A percentile compares a stretch with the other conserved stretches of the same genome.
These are phyloP conservation scores for Phyllotreta striolata DNA, from an alignment of 2,888 invertebrate species.

Conservation along the genomic window DNA sequence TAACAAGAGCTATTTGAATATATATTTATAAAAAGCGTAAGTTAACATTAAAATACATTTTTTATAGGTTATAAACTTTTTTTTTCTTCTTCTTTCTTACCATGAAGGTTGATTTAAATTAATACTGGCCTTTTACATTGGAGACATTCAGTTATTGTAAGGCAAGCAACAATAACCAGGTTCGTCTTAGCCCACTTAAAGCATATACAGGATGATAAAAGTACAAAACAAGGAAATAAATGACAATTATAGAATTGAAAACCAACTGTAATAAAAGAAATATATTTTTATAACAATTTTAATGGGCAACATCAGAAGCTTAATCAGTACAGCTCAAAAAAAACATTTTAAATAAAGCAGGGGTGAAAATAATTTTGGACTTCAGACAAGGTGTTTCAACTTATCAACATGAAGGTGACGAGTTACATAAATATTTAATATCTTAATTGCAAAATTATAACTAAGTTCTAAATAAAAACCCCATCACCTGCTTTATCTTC, in stretches of 20 bases:
- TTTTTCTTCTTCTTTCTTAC: too few species aligned
- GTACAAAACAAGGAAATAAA: too few species aligned
- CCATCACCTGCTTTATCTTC: slow-evolving; percentile 54
- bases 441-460: slow-evolving; percentile 48
- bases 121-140: too few species aligned
- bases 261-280: slow-evolving; percentile 34
- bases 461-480: slow-evolving; percentile 51
- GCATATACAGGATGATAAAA: too few species aligned
- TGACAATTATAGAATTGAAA: slow-evolving; percentile 13
- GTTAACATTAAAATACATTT: too few species aligned
- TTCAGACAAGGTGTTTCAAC: slow-evolving; percentile 50
- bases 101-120: too few species aligned
- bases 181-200: too few species aligned
- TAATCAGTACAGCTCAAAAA: slow-evolving; percentile 54
- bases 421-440: slow-evolving; percentile 47
- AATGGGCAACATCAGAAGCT: slow-evolving; percentile 57
- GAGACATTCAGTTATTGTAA: too few species aligned
- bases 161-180: too few species aligned
- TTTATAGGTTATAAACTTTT: too few species aligned
- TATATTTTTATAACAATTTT: slow-evolving; percentile 55
- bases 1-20: too few species aligned
- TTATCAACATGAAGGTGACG: slow-evolving; percentile 51
- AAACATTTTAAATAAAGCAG: slow-evolving; percentile 55
- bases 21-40: too few species aligned
- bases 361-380: slow-evolving; percentile 51